Evolutionary conservation across 2,888 invertebrate species (phyloP), one percentile per base, ranked within the genome.

Genomic region (Agrochola litura): DNA sequence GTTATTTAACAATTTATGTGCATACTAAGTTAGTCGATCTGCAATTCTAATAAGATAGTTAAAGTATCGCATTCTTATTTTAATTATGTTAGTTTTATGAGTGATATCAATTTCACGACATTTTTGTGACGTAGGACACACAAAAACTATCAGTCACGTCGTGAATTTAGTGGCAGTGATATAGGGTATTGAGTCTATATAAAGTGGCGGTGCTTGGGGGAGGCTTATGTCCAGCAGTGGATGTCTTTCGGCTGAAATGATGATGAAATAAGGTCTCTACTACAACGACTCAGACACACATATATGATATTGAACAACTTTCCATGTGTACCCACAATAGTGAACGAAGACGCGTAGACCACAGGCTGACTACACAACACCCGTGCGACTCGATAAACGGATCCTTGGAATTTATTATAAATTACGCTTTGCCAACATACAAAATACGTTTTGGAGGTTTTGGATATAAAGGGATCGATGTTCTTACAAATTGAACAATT

Each of bases 21-120:
- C 65, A 81, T 74, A 46, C 37, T 65, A 41, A 74, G 14, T 49
- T 22, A 37, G 37, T 67, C 60, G 37, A 81, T 83, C 66, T 63
- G 61, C 64, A 83, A 81, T 68, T 81, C 63, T 60, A 81, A 83
- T 71, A 37, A 19, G 19, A 41, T 22, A 67, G 41, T 60, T 25
- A 58, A 69, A 63, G 54, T 61, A 8, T 25, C 49, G 52, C 30
- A 69, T 66, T 61, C 19, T 76, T 60, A 61, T 49, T 25, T 66
- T 67, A 70, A 67, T 58, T 56, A 41, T 64, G 25, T 58, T 37
- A 63, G 12, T 63, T 64, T 82, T 64, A 30, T 37, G 9, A 5
- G 16, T 37, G 43, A 30, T 68, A 80, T 81, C 58, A 68, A 74
- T 68, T 75, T 30, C 25, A 14, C 46, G 19, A 63, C 6, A 37